Evolutionary conservation across 2,888 invertebrate genomes (phyloP), one percentile per base, ranked within the genome.

Genomic region (Pollenia amentaria): DNA sequence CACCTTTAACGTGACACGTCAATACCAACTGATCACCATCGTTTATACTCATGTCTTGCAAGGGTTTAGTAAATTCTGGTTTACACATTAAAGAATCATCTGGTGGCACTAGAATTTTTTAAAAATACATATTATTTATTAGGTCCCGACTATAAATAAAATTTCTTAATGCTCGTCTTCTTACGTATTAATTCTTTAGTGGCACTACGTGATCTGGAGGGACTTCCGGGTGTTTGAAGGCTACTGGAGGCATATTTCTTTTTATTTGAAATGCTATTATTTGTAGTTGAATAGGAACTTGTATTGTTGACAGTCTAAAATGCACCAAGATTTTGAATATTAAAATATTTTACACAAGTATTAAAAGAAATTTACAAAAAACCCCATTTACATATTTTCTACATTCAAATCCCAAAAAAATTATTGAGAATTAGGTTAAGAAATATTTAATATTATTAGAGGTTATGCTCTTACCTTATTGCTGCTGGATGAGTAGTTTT

Each of bases 11-110:
- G 88, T 97, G 95, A 88, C 97, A 97, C 14, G 96, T 96, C 89
- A 99, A 95, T 89, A 96, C 95, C 80, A 98, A 94, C 84, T 96
- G 95, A 87, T 97, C 97, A n/a, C 98, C 99, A 94, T 99, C 99
- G 53, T 95, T 95, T 48, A 98, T 95, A n/a, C 95, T 95, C 70
- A 97, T 92, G 91, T 97, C 96, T 88, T 95, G 95, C 44, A 99
- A 94, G 21, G 96, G 95, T 90, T 97, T 96, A 0, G 96, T 95
- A 93, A 98, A 98, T 90, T 96, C 95, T 0, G 99, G 99, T 89
- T 95, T 95, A 92, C 97, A 97, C 97, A 98, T 98, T 44, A 96
- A 94, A 10, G 97, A 95, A 94, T 98, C 98, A 88, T 97, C 96
- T 38, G 98, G 96, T 1, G 97, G 97, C 89, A 97, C 97, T 97